Evolutionary conservation across 2,888 invertebrate genomes (phyloP).

Genomic region (Choristoneura rosaceana): DNA sequence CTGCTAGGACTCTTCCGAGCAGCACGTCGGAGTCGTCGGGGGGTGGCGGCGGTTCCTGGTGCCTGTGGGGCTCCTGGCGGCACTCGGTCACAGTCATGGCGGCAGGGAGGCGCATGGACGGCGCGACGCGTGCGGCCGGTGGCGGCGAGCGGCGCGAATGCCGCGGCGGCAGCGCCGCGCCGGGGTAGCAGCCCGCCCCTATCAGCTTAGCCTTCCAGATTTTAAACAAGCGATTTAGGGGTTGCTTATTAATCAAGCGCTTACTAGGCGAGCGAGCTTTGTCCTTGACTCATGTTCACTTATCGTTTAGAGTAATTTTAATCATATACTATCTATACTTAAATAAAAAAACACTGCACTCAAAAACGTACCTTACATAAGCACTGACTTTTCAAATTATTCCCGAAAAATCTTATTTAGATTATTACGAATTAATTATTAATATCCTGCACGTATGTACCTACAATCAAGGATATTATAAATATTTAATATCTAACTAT

Average conservation of each 20-base stretch:
- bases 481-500: too few relatives aligned
- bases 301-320: too few relatives aligned
- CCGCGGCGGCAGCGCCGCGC: slow-evolving; percentile 76
- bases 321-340: too few relatives aligned
- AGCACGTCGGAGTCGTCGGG: slow-evolving; percentile 74
- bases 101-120: slow-evolving; percentile 74
- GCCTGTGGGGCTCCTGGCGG: slow-evolving; percentile 63
- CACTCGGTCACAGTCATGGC: slow-evolving; percentile 82
- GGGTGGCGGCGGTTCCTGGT: slow-evolving; percentile 52
- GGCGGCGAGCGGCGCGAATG: slow-evolving; percentile 82
- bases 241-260: background rate
- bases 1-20: slow-evolving; percentile 80
- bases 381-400: too few relatives aligned
- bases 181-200: slow-evolving; percentile 71
- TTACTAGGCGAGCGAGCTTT: background rate
- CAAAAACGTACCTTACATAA: too few relatives aligned
- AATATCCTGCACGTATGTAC: too few relatives aligned
- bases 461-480: too few relatives aligned
- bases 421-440: too few relatives aligned
- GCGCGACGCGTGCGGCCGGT: slow-evolving; percentile 80
- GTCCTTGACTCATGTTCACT: background rate
- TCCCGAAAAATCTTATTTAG: too few relatives aligned
- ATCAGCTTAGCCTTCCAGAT: slow-evolving; percentile 65
- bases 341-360: too few relatives aligned
- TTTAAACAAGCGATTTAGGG: background rate